Conservation (phyloP, 2,113 vertebrate species). For the Xenus cinereus region DNA sequence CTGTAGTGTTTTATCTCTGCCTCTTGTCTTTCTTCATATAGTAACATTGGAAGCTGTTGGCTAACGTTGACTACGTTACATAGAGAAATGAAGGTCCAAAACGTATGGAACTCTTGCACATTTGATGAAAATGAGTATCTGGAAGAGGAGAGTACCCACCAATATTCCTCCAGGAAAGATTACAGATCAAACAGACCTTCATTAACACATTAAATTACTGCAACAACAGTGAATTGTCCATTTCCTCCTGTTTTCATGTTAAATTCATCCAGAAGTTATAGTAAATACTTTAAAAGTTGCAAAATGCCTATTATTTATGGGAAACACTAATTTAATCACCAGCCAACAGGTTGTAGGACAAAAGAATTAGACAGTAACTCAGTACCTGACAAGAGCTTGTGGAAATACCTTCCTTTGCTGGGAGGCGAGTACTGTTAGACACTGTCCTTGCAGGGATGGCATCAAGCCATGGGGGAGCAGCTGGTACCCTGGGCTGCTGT, state of each 20-base stretch:
- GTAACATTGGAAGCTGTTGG: neutral
- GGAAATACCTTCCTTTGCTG: neutral
- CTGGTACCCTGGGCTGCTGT: neutral
- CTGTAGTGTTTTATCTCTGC: neutral
- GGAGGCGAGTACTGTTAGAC: neutral
- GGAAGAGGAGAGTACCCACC: neutral
- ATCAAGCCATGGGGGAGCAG: neutral
- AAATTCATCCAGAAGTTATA: neutral
- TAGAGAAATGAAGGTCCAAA: neutral
- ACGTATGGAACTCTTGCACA: accelerated
- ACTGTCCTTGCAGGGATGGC: neutral
- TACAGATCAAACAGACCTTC: neutral
- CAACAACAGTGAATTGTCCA: neutral
- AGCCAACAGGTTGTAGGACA: neutral
- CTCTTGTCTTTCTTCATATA: neutral
- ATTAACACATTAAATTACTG: neutral
- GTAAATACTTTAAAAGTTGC: neutral
- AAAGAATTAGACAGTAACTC: neutral
- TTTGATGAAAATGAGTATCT: neutral
- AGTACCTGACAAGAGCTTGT: neutral
- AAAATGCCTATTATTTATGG: neutral
- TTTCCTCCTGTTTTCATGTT: neutral
- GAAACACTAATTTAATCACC: neutral
- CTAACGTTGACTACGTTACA: neutral
- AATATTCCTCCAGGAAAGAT: neutral